Evolutionary conservation across 2,888 invertebrate genomes (phyloP).

Genomic region (Rhagium mordax): DNA sequence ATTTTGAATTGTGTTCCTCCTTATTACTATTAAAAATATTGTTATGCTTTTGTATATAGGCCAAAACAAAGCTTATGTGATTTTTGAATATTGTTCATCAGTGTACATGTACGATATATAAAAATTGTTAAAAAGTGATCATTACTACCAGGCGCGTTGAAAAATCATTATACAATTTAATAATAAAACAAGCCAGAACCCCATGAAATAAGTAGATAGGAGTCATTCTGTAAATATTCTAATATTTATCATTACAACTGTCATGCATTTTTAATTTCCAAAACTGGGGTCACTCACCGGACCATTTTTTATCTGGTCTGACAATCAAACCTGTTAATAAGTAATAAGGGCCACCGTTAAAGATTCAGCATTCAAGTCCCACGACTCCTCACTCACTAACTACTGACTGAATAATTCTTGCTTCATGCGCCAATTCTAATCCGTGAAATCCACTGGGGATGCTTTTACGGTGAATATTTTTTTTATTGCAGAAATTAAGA

Average conservation of each 20-base stretch:
- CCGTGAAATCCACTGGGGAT: too few relatives aligned
- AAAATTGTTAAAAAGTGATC: slow-evolving; percentile 41
- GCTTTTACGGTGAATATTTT: too few relatives aligned
- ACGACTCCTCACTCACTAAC: too few relatives aligned
- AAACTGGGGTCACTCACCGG: not conserved
- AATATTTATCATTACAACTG: not conserved
- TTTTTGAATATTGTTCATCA: slow-evolving; percentile 59
- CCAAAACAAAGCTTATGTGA: slow-evolving; percentile 58
- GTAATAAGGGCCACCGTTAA: too few relatives aligned
- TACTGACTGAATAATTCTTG: too few relatives aligned
- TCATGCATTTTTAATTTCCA: slow-evolving; percentile 5
- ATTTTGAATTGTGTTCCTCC: slow-evolving; percentile 44
- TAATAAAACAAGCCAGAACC: slow-evolving; percentile 1
- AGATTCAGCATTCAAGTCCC: too few relatives aligned
- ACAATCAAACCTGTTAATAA: not conserved
- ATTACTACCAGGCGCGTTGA: slow-evolving; percentile 1
- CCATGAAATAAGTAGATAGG: slow-evolving; percentile 11
- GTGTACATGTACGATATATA: slow-evolving; percentile 51
- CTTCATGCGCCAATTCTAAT: too few relatives aligned
- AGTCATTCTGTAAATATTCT: slow-evolving; percentile 17
- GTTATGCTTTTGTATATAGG: slow-evolving; percentile 35
- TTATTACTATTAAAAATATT: slow-evolving; percentile 35
- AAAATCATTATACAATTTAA: not conserved
- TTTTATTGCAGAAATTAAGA: too few relatives aligned
- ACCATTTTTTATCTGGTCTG: not conserved